Percentiles rank a stretch among this genome's conserved stretches.
phyloP scores from a whole-genome alignment of 2,797 vertebrate species.

The Gila robusta region DNA sequence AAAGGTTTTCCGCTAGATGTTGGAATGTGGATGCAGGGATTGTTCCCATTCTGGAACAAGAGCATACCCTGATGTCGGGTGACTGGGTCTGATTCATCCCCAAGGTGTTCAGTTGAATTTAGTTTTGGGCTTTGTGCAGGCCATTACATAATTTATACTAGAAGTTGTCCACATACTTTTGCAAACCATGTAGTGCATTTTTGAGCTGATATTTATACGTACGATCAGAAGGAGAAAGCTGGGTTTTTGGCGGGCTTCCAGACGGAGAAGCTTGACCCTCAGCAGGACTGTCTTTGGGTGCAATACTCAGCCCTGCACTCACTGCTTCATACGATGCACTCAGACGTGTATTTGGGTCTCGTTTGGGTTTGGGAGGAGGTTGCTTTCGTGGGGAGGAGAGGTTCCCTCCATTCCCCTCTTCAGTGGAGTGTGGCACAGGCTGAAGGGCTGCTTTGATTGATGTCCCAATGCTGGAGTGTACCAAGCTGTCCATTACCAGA shows the following conservation, averaged over 20 bases:
- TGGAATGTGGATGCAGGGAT: background rate
- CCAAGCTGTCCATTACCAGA: constrained; percentile 81
- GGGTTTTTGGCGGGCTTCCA: constrained; percentile 73
- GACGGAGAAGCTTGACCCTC: constrained; percentile 83
- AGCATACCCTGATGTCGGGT: background rate
- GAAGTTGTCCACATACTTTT: constrained; percentile 18
- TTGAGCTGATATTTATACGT: constrained; percentile 51
- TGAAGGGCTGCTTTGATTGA: constrained; percentile 85
- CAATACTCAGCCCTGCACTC: constrained; percentile 89
- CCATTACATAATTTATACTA: background rate
- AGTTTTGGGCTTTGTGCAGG: background rate
- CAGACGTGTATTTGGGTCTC: constrained; percentile 94
- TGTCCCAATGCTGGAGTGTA: constrained; percentile 77
- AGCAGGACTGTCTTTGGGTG: constrained; percentile 85
- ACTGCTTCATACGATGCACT: constrained; percentile 96
- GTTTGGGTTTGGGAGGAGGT: constrained; percentile 97
- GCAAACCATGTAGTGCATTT: background rate
- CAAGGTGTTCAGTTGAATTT: background rate
- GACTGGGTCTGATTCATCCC: background rate
- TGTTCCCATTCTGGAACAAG: background rate
- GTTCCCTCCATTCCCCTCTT: constrained; percentile 76
- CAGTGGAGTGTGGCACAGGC: constrained; percentile 82
- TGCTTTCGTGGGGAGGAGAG: constrained; percentile 94
- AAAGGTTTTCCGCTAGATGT: background rate
- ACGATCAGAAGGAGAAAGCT: constrained; percentile 82